Evolutionary conservation across 2,888 invertebrate species (phyloP).

Genomic region (Andrena fulva): DNA sequence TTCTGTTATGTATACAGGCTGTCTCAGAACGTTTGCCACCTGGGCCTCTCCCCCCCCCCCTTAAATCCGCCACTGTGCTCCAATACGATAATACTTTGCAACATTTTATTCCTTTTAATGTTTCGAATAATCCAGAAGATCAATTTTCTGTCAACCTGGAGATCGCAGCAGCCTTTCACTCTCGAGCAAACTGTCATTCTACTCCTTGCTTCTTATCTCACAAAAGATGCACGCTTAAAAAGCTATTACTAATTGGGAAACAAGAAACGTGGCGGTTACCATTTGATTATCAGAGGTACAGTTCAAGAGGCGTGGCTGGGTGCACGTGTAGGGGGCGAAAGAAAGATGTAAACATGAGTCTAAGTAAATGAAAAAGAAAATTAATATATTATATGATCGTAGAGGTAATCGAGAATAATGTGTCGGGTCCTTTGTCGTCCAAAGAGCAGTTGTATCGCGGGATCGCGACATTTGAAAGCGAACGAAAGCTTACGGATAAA

Average conservation of each 20-base stretch:
- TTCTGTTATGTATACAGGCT: too few species aligned
- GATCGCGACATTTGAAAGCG: slow-evolving; percentile 34
- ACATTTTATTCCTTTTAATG: too few species aligned
- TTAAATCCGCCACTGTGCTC: too few species aligned
- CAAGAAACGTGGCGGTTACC: not conserved
- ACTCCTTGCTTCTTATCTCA: not conserved
- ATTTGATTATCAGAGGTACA: not conserved
- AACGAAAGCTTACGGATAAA: slow-evolving; percentile 27
- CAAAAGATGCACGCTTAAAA: not conserved
- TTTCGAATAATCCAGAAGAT: not conserved
- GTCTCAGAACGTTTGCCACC: too few species aligned
- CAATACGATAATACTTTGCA: too few species aligned
- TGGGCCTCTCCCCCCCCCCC: too few species aligned
- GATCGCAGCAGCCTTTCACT: not conserved
- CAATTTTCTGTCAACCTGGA: not conserved
- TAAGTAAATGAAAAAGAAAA: slow-evolving; percentile 44
- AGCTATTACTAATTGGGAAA: not conserved
- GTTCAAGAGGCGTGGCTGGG: slow-evolving; percentile 25
- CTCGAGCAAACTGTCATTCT: not conserved
- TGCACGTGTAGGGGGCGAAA: slow-evolving; percentile 17
- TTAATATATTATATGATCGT: slow-evolving; percentile 61
- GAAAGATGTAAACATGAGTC: slow-evolving; percentile 42
- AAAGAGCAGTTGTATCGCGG: slow-evolving; percentile 48
- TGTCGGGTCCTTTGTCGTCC: slow-evolving; percentile 57
- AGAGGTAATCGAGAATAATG: slow-evolving; percentile 58